phyloP scores from a whole-genome alignment of 1,140 invertebrate species.

The Agraylea sexmaculata region DNA sequence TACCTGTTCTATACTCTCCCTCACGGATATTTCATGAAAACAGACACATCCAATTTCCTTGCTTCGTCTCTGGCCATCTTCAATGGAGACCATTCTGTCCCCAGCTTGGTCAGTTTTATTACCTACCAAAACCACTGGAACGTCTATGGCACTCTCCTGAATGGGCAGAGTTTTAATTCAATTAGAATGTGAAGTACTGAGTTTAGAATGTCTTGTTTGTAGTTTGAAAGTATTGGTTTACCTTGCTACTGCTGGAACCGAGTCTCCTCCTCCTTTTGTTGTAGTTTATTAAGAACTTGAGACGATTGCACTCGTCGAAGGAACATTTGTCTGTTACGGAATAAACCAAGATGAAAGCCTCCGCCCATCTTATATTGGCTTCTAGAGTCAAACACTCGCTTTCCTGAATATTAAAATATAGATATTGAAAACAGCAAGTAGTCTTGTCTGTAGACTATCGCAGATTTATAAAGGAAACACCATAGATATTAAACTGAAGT shows the following conservation, averaged over 20 bases:
- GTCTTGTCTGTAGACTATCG: no score
- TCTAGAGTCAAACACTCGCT: conserved; percentile 56
- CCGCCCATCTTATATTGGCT: conserved; percentile 68
- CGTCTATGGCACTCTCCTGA: conserved; percentile 45
- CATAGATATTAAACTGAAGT: no score
- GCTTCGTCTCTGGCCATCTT: conserved; percentile 58
- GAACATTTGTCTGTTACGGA: conserved; percentile 73
- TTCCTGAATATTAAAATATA: conserved; percentile 43
- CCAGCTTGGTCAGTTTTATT: conserved; percentile 68
- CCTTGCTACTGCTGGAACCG: conserved; percentile 34
- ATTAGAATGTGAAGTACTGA: background rate
- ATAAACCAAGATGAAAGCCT: conserved; percentile 76
- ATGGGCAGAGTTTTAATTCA: conserved; percentile 23
- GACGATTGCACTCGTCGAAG: conserved; percentile 70
- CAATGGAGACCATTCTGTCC: conserved; percentile 62
- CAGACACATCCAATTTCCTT: conserved; percentile 68
- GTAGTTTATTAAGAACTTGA: conserved; percentile 69
- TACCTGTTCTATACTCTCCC: conserved; percentile 68
- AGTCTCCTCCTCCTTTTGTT: conserved; percentile 56
- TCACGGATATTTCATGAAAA: conserved; percentile 73
- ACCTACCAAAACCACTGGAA: conserved; percentile 66
- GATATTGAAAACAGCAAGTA: no score
- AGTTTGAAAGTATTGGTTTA: no score
- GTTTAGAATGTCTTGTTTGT: no score
- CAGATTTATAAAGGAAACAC: no score